Percentiles rank a stretch among this genome's conserved stretches.
Evolutionary conservation across 2,888 invertebrate genomes (phyloP).

Genomic region (Flexamia atlantica): DNA sequence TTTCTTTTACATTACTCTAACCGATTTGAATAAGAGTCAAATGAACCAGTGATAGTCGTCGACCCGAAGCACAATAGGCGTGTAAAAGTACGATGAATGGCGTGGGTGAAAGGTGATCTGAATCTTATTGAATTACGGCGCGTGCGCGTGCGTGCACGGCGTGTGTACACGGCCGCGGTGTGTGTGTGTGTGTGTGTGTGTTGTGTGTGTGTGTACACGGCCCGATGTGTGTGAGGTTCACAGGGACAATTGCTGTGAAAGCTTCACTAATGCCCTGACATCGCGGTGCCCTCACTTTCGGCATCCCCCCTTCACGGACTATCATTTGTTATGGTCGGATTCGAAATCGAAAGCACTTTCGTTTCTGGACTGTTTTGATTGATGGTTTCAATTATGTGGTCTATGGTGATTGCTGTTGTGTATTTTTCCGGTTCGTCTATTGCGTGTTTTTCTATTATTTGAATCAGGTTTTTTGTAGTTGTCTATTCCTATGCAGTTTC

Average conservation of each 20-base stretch:
- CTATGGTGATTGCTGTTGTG: not conserved
- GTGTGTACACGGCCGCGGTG: too few species aligned
- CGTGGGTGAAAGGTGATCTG: constrained; percentile 22
- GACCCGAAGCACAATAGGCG: not conserved
- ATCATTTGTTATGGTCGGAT: constrained; percentile 24
- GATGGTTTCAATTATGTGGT: constrained; percentile 8
- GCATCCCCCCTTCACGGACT: not conserved
- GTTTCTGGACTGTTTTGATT: constrained; percentile 6
- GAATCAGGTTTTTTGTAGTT: too few species aligned
- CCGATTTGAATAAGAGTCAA: too few species aligned
- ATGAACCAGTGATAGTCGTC: not conserved
- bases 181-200: not conserved
- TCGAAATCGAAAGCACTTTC: constrained; percentile 35
- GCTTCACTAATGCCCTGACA: constrained; percentile 23
- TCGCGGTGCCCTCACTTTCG: constrained; percentile 27
- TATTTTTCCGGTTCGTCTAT: too few species aligned
- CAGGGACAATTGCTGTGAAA: constrained; percentile 33
- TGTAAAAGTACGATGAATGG: constrained; percentile 13
- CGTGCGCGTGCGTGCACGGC: not conserved
- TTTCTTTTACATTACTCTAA: too few species aligned
- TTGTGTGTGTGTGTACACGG: constrained; percentile 17
- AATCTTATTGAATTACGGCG: not conserved
- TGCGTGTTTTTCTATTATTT: too few species aligned
- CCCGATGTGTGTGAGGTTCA: constrained; percentile 20
- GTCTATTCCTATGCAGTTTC: too few species aligned